phyloP scores from a whole-genome alignment of 2,888 invertebrate species.

The Trissoscelio sp. region DNA sequence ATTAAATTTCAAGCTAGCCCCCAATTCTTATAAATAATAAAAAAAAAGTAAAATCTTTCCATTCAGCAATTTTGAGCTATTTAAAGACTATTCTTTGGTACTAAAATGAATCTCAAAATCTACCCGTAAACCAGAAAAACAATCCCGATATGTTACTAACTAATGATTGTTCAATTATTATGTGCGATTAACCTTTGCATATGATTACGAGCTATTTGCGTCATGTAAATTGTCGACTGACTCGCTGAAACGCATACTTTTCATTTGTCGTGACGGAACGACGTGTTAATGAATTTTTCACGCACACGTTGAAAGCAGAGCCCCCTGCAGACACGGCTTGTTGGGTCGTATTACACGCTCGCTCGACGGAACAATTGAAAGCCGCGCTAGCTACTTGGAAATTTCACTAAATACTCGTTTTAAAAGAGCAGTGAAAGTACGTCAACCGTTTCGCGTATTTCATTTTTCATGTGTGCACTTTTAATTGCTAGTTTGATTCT shows the following conservation, averaged over 20 bases:
- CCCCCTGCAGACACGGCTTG: slow-evolving; percentile 79
- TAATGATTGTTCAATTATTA: neutral
- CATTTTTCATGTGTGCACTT: slow-evolving; percentile 31
- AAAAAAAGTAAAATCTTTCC: too few relatives aligned
- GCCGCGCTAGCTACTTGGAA: slow-evolving; percentile 50
- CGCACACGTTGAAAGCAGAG: slow-evolving; percentile 75
- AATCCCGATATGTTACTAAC: too few relatives aligned
- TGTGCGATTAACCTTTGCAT: slow-evolving; percentile 8
- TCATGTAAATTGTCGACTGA: slow-evolving; percentile 67
- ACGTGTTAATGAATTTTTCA: slow-evolving; percentile 74
- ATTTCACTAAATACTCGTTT: slow-evolving; percentile 55
- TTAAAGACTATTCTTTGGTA: too few relatives aligned
- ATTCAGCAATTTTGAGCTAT: too few relatives aligned
- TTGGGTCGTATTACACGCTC: slow-evolving; percentile 82
- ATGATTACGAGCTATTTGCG: slow-evolving; percentile 40
- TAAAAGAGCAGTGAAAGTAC: slow-evolving; percentile 54
- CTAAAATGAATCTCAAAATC: too few relatives aligned
- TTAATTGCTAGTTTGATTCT: slow-evolving; percentile 27
- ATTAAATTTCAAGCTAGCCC: too few relatives aligned
- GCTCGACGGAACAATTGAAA: slow-evolving; percentile 78
- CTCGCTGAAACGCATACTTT: slow-evolving; percentile 45
- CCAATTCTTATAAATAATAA: too few relatives aligned
- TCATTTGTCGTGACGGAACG: slow-evolving; percentile 70
- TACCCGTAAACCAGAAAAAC: too few relatives aligned
- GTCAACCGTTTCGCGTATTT: slow-evolving; percentile 49